Conservation (phyloP, 2,113 vertebrate genomes). For the Bubo blakistoni region DNA sequence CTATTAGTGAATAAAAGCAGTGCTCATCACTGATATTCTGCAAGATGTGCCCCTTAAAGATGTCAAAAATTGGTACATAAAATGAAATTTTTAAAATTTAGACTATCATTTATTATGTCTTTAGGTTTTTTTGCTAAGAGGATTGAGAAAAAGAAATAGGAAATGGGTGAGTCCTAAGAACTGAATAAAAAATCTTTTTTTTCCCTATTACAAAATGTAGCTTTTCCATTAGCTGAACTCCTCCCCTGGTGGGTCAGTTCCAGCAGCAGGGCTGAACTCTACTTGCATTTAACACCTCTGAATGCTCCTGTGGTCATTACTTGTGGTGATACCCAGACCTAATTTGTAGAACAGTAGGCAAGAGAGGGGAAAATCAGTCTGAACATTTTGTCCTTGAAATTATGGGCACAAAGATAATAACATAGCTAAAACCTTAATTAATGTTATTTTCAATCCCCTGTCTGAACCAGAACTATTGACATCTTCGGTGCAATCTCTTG, state of each 20-base stretch:
- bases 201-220: not conserved
- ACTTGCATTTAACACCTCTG: not conserved
- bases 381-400: not conserved
- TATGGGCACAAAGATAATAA: not conserved
- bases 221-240: not conserved
- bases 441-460: not conserved
- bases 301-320: not conserved
- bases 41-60: not conserved
- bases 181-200: not conserved
- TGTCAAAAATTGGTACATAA: not conserved
- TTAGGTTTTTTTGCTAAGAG: not conserved
- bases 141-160: not conserved
- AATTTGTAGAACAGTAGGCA: not conserved
- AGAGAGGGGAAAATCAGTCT: not conserved
- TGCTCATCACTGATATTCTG: not conserved
- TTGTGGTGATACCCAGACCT: not conserved
- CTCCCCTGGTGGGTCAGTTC: not conserved
- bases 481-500: not conserved
- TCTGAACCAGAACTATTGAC: not conserved
- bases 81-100: not conserved
- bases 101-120: not conserved
- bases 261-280: not conserved
- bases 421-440: not conserved
- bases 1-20: not conserved
- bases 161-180: not conserved